These are phyloP conservation scores for Trematomus bernacchii DNA, from an alignment of 2,797 vertebrate genomes.

Conservation along the genomic window DNA sequence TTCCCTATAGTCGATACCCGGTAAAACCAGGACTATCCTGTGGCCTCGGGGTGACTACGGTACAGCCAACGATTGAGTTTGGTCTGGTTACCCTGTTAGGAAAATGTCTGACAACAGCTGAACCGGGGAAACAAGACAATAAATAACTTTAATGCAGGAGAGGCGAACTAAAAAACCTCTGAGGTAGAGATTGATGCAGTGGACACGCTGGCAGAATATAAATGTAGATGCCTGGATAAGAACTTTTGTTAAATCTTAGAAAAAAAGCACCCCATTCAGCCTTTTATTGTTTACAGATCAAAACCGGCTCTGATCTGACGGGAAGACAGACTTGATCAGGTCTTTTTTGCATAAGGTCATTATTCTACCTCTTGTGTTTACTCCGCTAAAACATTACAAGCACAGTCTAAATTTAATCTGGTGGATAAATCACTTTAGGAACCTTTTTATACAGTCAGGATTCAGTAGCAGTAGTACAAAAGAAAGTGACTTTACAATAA, in stretches of 20 bases:
- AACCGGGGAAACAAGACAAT: background rate
- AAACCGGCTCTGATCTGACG: conserved; percentile 22
- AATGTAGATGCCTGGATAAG: conserved; percentile 13
- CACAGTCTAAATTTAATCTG: background rate
- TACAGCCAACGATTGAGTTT: conserved; percentile 18
- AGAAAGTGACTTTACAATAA: background rate
- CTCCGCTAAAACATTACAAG: conserved; percentile 9
- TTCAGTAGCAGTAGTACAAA: background rate
- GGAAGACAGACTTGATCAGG: conserved; percentile 32
- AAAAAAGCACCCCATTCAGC: background rate
- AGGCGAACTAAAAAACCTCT: conserved; percentile 27
- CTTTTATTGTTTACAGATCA: conserved; percentile 32
- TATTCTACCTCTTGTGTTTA: conserved; percentile 14
- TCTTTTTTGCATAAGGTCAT: conserved; percentile 14
- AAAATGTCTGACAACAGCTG: conserved; percentile 4
- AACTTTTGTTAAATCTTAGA: conserved; percentile 16
- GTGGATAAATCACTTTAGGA: background rate
- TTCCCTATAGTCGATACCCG: conserved; percentile 25
- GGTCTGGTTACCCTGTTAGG: conserved; percentile 2
- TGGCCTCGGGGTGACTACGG: conserved; percentile 18
- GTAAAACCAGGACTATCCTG: conserved; percentile 21
- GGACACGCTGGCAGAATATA: conserved; percentile 23
- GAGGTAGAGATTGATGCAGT: conserved; percentile 23
- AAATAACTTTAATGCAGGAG: conserved; percentile 17
- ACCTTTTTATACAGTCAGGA: background rate